phyloP scores from a whole-genome alignment of 1,140 invertebrate genomes.

The Stratiolaelaps scimitus region DNA sequence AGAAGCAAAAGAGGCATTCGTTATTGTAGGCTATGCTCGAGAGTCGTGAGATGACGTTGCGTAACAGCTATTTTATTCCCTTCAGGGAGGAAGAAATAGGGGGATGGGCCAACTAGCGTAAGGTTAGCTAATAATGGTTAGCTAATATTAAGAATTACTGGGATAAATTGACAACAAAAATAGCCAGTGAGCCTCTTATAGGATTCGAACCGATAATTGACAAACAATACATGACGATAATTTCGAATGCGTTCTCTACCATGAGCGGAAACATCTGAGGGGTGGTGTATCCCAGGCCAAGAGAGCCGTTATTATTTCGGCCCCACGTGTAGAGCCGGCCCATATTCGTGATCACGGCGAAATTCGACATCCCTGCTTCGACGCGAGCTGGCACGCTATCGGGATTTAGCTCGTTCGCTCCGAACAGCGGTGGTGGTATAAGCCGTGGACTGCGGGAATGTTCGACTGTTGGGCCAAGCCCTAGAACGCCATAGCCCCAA shows the following conservation, averaged over 20 bases:
- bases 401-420: conserved; percentile 62
- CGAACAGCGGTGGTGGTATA: conserved; percentile 68
- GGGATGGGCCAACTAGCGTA: too few relatives aligned
- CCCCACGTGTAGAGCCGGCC: conserved; percentile 85
- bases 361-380: conserved; percentile 56
- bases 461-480: conserved; percentile 64
- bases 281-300: conserved; percentile 62
- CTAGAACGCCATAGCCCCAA: conserved; percentile 85
- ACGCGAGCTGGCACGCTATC: conserved; percentile 48
- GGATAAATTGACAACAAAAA: too few relatives aligned
- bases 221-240: too few relatives aligned
- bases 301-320: conserved; percentile 60
- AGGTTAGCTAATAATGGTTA: too few relatives aligned
- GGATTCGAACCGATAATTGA: too few relatives aligned
- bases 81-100: too few relatives aligned
- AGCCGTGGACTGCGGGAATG: conserved; percentile 51
- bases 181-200: too few relatives aligned
- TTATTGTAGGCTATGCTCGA: too few relatives aligned
- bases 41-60: too few relatives aligned
- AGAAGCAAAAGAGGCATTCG: too few relatives aligned
- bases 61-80: too few relatives aligned
- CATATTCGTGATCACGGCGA: conserved; percentile 57
- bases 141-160: too few relatives aligned
- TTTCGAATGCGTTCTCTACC: conserved; percentile 43
- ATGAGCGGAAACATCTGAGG: conserved; percentile 79